phyloP scores from a whole-genome alignment of 2,888 invertebrate species.

The Beris morrisii region DNA sequence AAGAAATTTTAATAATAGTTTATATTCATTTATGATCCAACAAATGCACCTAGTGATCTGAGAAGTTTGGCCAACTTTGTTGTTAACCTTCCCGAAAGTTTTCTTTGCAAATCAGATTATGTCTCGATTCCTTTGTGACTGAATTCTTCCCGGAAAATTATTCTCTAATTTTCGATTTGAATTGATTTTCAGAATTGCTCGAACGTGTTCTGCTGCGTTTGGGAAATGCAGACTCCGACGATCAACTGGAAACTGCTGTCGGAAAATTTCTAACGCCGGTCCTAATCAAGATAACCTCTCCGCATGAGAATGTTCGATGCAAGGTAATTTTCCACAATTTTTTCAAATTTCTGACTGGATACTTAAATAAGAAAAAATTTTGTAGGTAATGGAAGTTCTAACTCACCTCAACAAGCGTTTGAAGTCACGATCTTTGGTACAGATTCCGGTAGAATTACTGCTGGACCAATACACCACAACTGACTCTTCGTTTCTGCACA shows the following conservation, averaged over 20 bases:
- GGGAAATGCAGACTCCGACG: slow-evolving; percentile 87
- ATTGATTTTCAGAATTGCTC: slow-evolving; percentile 67
- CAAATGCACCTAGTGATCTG: too few species aligned
- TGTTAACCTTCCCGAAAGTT: too few species aligned
- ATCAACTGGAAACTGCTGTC: slow-evolving; percentile 80
- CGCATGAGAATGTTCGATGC: slow-evolving; percentile 77
- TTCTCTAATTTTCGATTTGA: background rate
- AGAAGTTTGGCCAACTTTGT: too few species aligned
- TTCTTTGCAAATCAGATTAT: background rate
- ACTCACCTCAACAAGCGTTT: slow-evolving; percentile 90
- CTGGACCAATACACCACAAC: slow-evolving; percentile 79
- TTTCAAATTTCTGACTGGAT: too few species aligned
- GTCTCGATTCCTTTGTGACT: background rate
- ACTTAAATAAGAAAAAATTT: background rate
- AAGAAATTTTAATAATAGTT: too few species aligned
- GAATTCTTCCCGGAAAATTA: background rate
- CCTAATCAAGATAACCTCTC: slow-evolving; percentile 84
- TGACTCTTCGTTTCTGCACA: slow-evolving; percentile 75
- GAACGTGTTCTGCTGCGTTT: slow-evolving; percentile 87
- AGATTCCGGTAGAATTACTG: slow-evolving; percentile 82
- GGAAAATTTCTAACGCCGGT: slow-evolving; percentile 82
- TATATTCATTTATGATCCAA: background rate
- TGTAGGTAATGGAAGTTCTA: slow-evolving; percentile 85
- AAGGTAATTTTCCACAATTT: slow-evolving; percentile 56
- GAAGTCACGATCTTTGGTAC: slow-evolving; percentile 80